A percentile compares a stretch with the other conserved stretches of the same genome.
phyloP scores from a whole-genome alignment of 2,888 invertebrate genomes.

The Pyralis farinalis region DNA sequence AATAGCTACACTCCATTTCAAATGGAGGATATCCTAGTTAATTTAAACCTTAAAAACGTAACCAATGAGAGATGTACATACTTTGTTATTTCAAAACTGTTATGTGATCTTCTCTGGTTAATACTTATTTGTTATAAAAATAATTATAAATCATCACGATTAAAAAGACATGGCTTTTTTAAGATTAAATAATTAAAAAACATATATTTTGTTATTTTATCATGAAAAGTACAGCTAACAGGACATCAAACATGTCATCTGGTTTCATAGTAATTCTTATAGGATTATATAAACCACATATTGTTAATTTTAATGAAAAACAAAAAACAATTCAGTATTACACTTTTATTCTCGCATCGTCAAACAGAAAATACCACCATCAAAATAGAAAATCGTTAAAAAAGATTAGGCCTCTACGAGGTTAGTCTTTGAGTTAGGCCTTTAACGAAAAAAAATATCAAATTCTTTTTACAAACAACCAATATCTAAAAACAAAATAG shows the following conservation, averaged over 20 bases:
- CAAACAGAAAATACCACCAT: slow-evolving; percentile 47
- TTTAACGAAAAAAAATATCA: slow-evolving; percentile 22
- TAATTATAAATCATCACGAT: too few relatives aligned
- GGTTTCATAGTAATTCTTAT: too few relatives aligned
- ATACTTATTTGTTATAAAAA: too few relatives aligned
- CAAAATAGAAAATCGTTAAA: slow-evolving; percentile 21
- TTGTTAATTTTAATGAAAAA: slow-evolving; percentile 15
- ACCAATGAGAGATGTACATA: too few relatives aligned
- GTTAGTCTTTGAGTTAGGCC: slow-evolving; percentile 30
- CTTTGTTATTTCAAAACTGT: too few relatives aligned
- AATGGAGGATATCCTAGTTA: too few relatives aligned
- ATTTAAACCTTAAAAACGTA: too few relatives aligned
- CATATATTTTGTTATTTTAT: not conserved
- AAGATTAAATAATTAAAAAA: not conserved
- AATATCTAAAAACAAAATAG: slow-evolving; percentile 31
- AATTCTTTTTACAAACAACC: slow-evolving; percentile 33
- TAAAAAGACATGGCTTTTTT: not conserved
- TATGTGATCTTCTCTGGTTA: too few relatives aligned
- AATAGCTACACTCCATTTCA: too few relatives aligned
- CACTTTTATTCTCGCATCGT: slow-evolving; percentile 72
- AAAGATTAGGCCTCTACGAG: slow-evolving; percentile 23
- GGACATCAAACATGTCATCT: too few relatives aligned
- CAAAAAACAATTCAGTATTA: slow-evolving; percentile 47
- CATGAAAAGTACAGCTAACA: too few relatives aligned
- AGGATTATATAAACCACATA: not conserved